Evolutionary conservation across 1,140 invertebrate species (phyloP).

Genomic region (Carcinoscorpius rotundicauda): DNA sequence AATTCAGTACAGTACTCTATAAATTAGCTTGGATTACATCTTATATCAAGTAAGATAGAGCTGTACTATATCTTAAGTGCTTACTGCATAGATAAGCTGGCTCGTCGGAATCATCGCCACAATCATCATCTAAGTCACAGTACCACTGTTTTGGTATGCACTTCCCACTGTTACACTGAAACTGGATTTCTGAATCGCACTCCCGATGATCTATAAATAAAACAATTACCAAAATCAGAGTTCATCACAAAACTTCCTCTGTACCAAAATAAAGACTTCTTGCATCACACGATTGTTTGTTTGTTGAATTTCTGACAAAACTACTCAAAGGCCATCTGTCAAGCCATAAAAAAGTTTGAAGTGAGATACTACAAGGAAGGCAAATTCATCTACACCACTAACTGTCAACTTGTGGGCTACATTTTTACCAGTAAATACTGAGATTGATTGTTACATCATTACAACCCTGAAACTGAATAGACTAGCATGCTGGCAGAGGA

Average conservation of each 20-base stretch:
- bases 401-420: too few species aligned
- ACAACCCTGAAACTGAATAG: too few species aligned
- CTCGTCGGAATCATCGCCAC: conserved; percentile 84
- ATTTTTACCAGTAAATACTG: too few species aligned
- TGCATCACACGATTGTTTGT: not conserved
- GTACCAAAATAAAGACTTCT: not conserved
- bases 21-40: too few species aligned
- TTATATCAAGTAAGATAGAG: too few species aligned
- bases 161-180: conserved; percentile 60
- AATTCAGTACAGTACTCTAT: too few species aligned
- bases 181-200: conserved; percentile 59
- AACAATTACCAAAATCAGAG: not conserved
- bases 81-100: conserved; percentile 73
- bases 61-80: not conserved
- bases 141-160: conserved; percentile 94
- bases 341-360: not conserved
- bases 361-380: conserved; percentile 19
- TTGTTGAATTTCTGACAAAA: not conserved
- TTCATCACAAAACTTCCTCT: not conserved
- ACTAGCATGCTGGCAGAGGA: too few species aligned
- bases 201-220: conserved; percentile 49
- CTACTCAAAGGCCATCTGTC: not conserved
- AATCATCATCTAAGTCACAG: conserved; percentile 84
- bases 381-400: too few species aligned
- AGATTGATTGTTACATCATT: too few species aligned